Evolutionary conservation across 2,888 invertebrate species (phyloP).

Genomic region (Dynastes tityus): DNA sequence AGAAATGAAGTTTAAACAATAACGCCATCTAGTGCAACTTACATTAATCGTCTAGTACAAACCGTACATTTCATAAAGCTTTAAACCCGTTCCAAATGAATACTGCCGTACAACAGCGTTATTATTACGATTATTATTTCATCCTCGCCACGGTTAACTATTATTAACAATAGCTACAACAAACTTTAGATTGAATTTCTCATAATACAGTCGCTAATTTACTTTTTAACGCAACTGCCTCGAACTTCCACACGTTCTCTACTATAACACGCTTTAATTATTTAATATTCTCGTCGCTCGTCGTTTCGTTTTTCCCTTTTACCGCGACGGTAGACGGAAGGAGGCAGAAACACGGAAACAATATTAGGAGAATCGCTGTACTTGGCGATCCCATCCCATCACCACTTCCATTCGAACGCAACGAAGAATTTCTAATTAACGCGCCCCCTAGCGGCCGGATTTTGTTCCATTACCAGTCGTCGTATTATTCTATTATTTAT

Average conservation of each 20-base stretch:
- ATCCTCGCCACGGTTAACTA: too few relatives aligned
- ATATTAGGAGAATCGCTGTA: conserved; percentile 6
- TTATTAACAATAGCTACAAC: conserved; percentile 14
- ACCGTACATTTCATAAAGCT: too few relatives aligned
- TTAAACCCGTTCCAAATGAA: too few relatives aligned
- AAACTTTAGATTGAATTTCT: not conserved
- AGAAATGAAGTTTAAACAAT: too few relatives aligned
- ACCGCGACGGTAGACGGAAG: not conserved
- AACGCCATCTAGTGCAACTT: too few relatives aligned
- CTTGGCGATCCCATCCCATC: too few relatives aligned
- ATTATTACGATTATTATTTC: too few relatives aligned
- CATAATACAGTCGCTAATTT: conserved; percentile 1
- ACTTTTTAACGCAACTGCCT: not conserved
- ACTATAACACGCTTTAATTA: conserved; percentile 5
- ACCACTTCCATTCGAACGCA: not conserved
- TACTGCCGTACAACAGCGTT: too few relatives aligned
- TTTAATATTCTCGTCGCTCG: conserved; percentile 5
- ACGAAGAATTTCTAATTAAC: conserved; percentile 16
- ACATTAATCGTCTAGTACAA: too few relatives aligned
- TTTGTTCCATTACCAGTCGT: not conserved
- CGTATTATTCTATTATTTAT: conserved; percentile 9
- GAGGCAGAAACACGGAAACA: conserved; percentile 3
- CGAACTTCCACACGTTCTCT: not conserved
- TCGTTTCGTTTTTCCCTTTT: not conserved
- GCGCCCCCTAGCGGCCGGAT: not conserved